phyloP scores from a whole-genome alignment of 1,140 invertebrate species.

The Drosophila varians region DNA sequence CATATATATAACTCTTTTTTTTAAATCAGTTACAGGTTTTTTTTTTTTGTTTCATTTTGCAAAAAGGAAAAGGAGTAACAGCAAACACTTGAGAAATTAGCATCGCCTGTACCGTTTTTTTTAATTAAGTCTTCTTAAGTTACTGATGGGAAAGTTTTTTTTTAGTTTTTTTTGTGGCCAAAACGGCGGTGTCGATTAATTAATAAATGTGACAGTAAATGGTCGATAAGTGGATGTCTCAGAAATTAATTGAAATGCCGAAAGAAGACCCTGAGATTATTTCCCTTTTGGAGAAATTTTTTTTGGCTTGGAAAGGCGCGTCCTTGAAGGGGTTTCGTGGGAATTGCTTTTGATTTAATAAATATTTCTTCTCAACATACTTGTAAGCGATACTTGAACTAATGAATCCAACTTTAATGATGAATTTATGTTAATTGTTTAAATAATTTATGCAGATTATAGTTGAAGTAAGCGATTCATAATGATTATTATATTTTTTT shows the following conservation, averaged over 20 bases:
- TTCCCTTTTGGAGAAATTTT: not conserved
- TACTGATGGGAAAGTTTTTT: constrained; percentile 58
- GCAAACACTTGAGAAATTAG: constrained; percentile 72
- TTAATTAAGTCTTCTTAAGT: constrained; percentile 77
- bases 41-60: not conserved
- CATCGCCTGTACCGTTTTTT: constrained; percentile 36
- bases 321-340: constrained; percentile 30
- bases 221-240: constrained; percentile 65
- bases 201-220: constrained; percentile 81
- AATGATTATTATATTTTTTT: not conserved
- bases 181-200: constrained; percentile 48
- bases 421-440: not conserved
- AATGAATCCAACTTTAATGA: not conserved
- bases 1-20: constrained; percentile 5
- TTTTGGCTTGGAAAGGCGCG: not conserved
- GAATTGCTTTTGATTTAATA: constrained; percentile 4
- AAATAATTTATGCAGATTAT: not conserved
- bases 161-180: constrained; percentile 4
- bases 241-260: constrained; percentile 34
- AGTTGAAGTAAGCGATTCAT: not conserved
- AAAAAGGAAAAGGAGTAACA: constrained; percentile 50
- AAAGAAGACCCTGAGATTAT: not conserved
- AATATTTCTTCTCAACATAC: not conserved
- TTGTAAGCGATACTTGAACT: not conserved
- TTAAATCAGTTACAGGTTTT: constrained; percentile 36